Base-by-base conservation (phyloP, 2,888 invertebrate species). In the Mylabris sibirica region DNA sequence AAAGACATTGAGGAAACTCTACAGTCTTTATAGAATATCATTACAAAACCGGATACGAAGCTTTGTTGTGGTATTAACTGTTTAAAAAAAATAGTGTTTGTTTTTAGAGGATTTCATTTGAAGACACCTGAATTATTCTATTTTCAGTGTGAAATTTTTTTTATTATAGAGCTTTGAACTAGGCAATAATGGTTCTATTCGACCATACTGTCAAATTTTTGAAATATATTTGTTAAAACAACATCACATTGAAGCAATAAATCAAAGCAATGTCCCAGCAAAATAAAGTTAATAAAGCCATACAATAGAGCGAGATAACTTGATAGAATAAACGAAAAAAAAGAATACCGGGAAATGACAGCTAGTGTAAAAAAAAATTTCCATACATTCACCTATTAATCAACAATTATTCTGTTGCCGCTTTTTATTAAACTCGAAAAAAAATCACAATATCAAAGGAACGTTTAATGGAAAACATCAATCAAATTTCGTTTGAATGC, bases 381-480 rank as follows among this genome's bases (percentile, higher is more conserved):
- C 53, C 53, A 53, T 53, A 53, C 22, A 53, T 9, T 22, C 49
- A 53, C 12, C 53, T 22, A 53, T 53, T 22, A 53, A 53, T 53
- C 53, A 53, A 53, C 53, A 53, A 53, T 53, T 53, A 53, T 53
- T 53, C 11, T 11, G 22, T 2, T 53, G 24, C 11, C 11, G 11
- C n/a, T 49, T 49, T 53, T 22, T 53, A 3, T 53, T 11, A 22
- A 8, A 11, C 1, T 3, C 1, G 4, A 22, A 53, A 22, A 22
- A 17, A 41, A 41, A 4, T 41, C 41, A n/a, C 5, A 17, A 44
- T 20, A 17, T 49, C 20, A 49, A 49, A 20, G 20, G 49, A n/a
- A 20, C 17, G 17, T 49, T 49, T 9, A 20, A 20, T 49, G 2
- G n/a, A 20, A 20, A 49, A n/a, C 17, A n/a, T 38, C 38, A 38